Percentiles rank a stretch among this genome's conserved stretches.
Conservation (phyloP, 1,140 invertebrate species). For the Zaprionus nigranus region DNA sequence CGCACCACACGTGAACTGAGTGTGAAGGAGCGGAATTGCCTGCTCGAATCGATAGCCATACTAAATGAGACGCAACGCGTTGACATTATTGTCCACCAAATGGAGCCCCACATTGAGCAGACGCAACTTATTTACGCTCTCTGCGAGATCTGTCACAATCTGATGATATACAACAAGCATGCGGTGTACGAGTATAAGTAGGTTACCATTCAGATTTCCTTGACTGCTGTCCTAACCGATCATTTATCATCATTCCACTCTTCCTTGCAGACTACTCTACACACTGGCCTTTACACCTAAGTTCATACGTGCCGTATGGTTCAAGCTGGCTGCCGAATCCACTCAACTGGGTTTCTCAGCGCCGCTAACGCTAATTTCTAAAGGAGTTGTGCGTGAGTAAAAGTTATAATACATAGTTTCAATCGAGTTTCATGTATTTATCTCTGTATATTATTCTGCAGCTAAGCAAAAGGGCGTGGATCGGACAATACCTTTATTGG, state of each 20-base stretch:
- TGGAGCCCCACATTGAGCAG: slow-evolving; percentile 87
- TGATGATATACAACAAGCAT: slow-evolving; percentile 90
- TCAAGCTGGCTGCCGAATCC: slow-evolving; percentile 86
- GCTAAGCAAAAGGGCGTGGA: slow-evolving; percentile 88
- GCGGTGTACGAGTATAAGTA: slow-evolving; percentile 91
- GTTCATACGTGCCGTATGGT: slow-evolving; percentile 93
- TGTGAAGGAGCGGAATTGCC: slow-evolving; percentile 82
- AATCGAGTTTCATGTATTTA: no score
- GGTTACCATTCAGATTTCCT: not conserved
- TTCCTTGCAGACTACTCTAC: slow-evolving; percentile 89
- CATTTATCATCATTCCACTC: slow-evolving; percentile 19
- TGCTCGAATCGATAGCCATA: slow-evolving; percentile 86
- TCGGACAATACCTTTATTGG: slow-evolving; percentile 91
- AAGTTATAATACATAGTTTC: not conserved
- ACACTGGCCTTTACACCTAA: slow-evolving; percentile 93
- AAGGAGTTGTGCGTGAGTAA: slow-evolving; percentile 83
- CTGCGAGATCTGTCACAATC: slow-evolving; percentile 91
- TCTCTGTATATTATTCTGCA: slow-evolving; percentile 17
- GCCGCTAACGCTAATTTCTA: slow-evolving; percentile 78
- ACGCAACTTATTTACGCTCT: slow-evolving; percentile 87
- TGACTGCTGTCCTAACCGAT: not conserved
- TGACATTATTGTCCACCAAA: slow-evolving; percentile 86
- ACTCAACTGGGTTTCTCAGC: slow-evolving; percentile 84
- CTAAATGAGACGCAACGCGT: slow-evolving; percentile 89
- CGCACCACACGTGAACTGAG: slow-evolving; percentile 78